Base-by-base conservation (phyloP, 2,888 invertebrate genomes). In the Epirrita christyi region DNA sequence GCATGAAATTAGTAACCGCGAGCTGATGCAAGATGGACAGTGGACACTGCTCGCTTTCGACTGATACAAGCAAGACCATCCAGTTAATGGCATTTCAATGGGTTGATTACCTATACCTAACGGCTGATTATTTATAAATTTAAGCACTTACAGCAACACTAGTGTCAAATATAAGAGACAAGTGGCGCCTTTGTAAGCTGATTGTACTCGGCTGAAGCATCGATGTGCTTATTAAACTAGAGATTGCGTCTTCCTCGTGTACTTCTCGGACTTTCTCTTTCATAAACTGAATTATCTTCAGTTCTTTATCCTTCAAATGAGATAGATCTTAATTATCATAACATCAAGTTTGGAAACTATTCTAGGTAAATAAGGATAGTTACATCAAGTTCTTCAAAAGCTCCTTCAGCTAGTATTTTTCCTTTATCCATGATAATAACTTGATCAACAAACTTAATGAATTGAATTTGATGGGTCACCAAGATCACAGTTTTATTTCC, bases 401-500 rank as follows among this genome's bases (percentile, higher is more conserved):
- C 75, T 51, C 91, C 91, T 59, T 83, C 75, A 3, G 83, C 88
- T 7, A 86, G 63, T 13, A 89, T 75, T 53, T 71, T 80, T 29
- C 90, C 88, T 55, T 88, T 87, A 9, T 88, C 81, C 87, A 92
- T 80, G 10, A 92, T 84, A 0, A 92, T 76, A 11, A 92, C 92
- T 56, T 93, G 93, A 76, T 96, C 95, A 1, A 94, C 95, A 37
- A 93, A 89, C 69, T 94, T 94, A 7, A 96, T 86, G 68, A 96
- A 97, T 78, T 97, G 97, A 48, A 97, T 83, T 78, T 97, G 97
- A 88, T 98, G 97, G 0, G 97, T 97, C 3, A 97, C 95, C 53
- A 97, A 85, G 45, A 97, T 92, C 0, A 95, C 94, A 7, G 96
- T 95, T 78, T 96, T 95, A n/a, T 93, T 92, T 40, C 90, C 90